phyloP scores from a whole-genome alignment of 2,888 invertebrate genomes.

The Noctua janthe region DNA sequence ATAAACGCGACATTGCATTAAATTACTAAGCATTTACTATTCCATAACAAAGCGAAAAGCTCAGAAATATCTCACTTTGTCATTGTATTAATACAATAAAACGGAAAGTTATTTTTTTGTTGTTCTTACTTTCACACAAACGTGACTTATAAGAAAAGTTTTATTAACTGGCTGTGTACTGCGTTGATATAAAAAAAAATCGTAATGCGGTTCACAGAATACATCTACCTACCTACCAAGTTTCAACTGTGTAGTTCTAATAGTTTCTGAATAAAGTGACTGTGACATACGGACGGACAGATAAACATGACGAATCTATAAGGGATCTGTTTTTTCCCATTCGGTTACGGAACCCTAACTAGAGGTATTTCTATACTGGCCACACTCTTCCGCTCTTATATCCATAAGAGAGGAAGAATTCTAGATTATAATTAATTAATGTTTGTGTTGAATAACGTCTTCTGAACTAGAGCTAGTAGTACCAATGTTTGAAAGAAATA shows the following conservation, averaged over 20 bases:
- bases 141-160: slow-evolving; percentile 25
- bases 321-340: too few relatives aligned
- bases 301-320: too few relatives aligned
- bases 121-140: slow-evolving; percentile 33
- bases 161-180: neutral
- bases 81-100: slow-evolving; percentile 39
- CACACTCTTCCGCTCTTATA: neutral
- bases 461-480: neutral
- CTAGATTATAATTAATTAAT: too few relatives aligned
- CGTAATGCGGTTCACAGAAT: too few relatives aligned
- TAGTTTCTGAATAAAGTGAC: too few relatives aligned
- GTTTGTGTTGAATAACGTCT: too few relatives aligned
- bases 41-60: slow-evolving; percentile 1
- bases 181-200: neutral
- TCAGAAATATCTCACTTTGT: slow-evolving; percentile 23
- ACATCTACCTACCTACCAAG: too few relatives aligned
- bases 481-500: neutral
- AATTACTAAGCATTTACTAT: slow-evolving; percentile 10
- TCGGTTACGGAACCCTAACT: neutral
- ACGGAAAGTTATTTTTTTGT: slow-evolving; percentile 36
- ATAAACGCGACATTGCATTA: slow-evolving; percentile 19
- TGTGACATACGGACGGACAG: too few relatives aligned
- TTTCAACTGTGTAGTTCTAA: too few relatives aligned
- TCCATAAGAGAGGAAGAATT: too few relatives aligned
- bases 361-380: neutral